Evolutionary conservation across 1,140 invertebrate species (phyloP).

Genomic region (Pomacea maculata): DNA sequence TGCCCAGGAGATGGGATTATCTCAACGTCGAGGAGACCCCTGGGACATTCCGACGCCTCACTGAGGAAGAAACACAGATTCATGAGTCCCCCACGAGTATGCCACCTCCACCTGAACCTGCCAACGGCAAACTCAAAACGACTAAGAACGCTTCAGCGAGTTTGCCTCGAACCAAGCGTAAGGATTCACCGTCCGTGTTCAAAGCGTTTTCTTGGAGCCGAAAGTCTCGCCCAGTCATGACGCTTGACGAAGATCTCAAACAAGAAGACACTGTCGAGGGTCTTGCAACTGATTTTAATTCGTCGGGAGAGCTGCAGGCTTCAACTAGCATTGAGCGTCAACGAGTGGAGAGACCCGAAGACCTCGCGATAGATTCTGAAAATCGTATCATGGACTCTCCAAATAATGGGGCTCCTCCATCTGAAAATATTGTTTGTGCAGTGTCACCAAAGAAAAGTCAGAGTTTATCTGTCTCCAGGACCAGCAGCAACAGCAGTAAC

Average conservation of each 20-base stretch:
- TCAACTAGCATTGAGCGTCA: neutral
- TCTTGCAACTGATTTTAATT: neutral
- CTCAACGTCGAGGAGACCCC: slow-evolving; percentile 18
- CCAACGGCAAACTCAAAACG: neutral
- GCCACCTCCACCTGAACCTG: neutral
- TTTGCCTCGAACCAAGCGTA: slow-evolving; percentile 12
- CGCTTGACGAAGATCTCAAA: neutral
- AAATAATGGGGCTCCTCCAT: neutral
- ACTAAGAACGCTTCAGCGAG: slow-evolving; percentile 8
- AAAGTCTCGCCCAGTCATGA: neutral
- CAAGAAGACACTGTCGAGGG: neutral
- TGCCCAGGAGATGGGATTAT: neutral
- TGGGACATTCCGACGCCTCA: slow-evolving; percentile 14
- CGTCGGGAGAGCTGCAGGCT: slow-evolving; percentile 6
- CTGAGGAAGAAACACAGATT: neutral
- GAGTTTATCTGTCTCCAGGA: neutral
- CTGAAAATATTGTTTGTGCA: neutral
- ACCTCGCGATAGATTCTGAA: neutral
- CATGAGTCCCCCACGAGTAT: neutral
- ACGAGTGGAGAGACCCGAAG: neutral
- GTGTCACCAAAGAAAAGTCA: neutral
- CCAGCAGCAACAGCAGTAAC: slow-evolving; percentile 1
- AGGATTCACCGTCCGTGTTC: slow-evolving; percentile 7
- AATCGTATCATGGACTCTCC: neutral
- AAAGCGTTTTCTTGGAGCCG: slow-evolving; percentile 13